Percentiles rank a stretch among this genome's conserved stretches.
These are phyloP conservation scores for Ictidomys tridecemlineatus DNA, from an alignment of 2,113 vertebrate species.

Conservation along the genomic window DNA sequence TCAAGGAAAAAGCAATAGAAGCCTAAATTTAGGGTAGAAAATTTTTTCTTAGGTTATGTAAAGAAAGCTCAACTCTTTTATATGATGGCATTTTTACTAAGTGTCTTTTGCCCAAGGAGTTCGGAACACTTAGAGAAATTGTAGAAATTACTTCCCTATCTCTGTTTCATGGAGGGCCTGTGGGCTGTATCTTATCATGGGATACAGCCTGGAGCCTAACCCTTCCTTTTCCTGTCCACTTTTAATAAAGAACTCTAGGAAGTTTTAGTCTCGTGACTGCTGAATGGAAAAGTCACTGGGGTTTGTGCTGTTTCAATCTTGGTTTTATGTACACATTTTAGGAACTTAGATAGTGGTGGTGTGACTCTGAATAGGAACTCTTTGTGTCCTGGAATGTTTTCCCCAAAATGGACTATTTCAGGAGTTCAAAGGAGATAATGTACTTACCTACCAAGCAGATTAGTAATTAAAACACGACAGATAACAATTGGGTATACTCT, in stretches of 20 bases:
- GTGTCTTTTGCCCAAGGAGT: slow-evolving; percentile 19
- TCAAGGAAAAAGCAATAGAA: neutral
- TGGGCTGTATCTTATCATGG: slow-evolving; percentile 20
- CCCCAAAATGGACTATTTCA: slow-evolving; percentile 27
- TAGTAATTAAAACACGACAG: slow-evolving; percentile 40
- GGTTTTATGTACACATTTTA: slow-evolving; percentile 57
- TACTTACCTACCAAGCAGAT: slow-evolving; percentile 14
- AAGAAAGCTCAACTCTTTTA: neutral
- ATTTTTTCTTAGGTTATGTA: slow-evolving; percentile 1
- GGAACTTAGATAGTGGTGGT: slow-evolving; percentile 26
- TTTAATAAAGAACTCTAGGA: neutral
- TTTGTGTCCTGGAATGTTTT: slow-evolving; percentile 46
- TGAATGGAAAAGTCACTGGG: slow-evolving; percentile 51
- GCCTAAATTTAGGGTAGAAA: neutral
- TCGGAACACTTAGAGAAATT: neutral
- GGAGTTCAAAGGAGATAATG: slow-evolving; percentile 40
- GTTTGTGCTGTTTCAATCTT: slow-evolving; percentile 60
- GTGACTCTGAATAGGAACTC: slow-evolving; percentile 35
- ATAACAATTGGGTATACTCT: neutral
- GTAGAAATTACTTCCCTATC: no score
- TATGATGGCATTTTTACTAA: slow-evolving; percentile 5
- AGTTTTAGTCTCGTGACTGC: slow-evolving; percentile 22
- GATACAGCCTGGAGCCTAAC: neutral
- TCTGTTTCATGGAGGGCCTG: neutral
- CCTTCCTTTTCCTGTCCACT: slow-evolving; percentile 58